A percentile compares a stretch with the other conserved stretches of the same genome.
These are phyloP conservation scores for Acanthosepion esculentum DNA, from an alignment of 2,888 invertebrate genomes.

Conservation along the genomic window DNA sequence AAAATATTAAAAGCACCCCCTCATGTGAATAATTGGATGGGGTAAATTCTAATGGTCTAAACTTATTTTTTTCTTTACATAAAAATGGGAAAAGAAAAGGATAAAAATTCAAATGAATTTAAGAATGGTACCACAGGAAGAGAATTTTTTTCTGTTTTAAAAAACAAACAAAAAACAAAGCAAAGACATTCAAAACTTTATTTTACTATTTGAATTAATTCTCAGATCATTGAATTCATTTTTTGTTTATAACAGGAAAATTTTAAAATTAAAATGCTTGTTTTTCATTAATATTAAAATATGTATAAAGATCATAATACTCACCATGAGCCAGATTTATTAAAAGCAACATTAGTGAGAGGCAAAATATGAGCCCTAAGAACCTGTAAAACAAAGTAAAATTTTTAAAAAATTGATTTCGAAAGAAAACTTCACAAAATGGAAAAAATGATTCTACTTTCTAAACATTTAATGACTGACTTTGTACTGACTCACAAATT, in stretches of 20 bases:
- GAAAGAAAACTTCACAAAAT: background rate
- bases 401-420: background rate
- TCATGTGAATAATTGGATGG: too few relatives aligned
- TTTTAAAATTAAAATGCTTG: background rate
- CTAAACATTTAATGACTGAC: background rate
- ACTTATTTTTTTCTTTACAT: too few relatives aligned
- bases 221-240: background rate
- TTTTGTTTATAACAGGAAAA: background rate
- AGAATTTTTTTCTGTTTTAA: too few relatives aligned
- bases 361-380: conserved; percentile 53
- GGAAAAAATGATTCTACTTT: background rate
- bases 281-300: background rate
- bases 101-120: too few relatives aligned
- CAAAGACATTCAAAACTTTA: background rate
- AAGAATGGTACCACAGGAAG: too few relatives aligned
- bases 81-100: too few relatives aligned
- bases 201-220: background rate
- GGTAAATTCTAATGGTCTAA: too few relatives aligned
- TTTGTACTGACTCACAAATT: too few relatives aligned
- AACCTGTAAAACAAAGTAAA: conserved; percentile 14
- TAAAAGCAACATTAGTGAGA: conserved; percentile 75
- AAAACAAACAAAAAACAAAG: too few relatives aligned
- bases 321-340: conserved; percentile 75
- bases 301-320: conserved; percentile 44
- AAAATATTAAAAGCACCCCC: too few relatives aligned